A percentile compares a stretch with the other conserved stretches of the same genome.
Evolutionary conservation across 2,797 vertebrate species (phyloP).

Genomic region (Capromys pilorides): DNA sequence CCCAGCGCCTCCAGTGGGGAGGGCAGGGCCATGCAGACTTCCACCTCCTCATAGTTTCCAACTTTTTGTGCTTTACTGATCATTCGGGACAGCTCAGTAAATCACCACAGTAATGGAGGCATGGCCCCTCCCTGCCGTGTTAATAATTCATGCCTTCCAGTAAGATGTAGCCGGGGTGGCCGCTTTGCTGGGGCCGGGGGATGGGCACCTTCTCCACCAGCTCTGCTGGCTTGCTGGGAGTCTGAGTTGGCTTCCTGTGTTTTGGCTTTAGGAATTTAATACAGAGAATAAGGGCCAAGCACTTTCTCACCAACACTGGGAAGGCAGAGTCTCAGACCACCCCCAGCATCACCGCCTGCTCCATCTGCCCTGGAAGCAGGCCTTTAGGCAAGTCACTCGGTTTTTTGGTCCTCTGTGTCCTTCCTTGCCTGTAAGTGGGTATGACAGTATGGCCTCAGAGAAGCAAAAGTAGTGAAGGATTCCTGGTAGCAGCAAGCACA

Average conservation of each 20-base stretch:
- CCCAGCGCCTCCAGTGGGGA: not conserved
- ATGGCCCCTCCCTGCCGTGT: conserved; percentile 54
- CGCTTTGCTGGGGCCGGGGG: not conserved
- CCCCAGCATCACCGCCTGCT: not conserved
- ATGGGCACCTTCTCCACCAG: not conserved
- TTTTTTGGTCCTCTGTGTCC: not conserved
- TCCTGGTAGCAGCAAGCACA: not conserved
- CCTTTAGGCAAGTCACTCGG: not conserved
- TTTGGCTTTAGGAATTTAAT: conserved; percentile 24
- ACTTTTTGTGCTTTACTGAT: conserved; percentile 75
- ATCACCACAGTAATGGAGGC: conserved; percentile 84
- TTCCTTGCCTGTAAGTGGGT: not conserved
- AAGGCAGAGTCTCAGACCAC: not conserved
- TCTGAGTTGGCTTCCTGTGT: conserved; percentile 59
- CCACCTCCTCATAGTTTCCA: conserved; percentile 19
- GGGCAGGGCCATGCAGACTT: not conserved
- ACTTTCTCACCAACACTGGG: not conserved
- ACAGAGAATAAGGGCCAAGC: not conserved
- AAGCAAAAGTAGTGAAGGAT: not conserved
- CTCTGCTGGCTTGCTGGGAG: not conserved
- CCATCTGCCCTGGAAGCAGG: not conserved
- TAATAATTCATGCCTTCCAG: conserved; percentile 87
- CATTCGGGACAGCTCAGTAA: conserved; percentile 84
- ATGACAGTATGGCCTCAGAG: not conserved
- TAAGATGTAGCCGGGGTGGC: conserved; percentile 72